These are phyloP conservation scores for Halcyon chelicuti DNA, from an alignment of 2,797 vertebrate species.

Conservation along the genomic window DNA sequence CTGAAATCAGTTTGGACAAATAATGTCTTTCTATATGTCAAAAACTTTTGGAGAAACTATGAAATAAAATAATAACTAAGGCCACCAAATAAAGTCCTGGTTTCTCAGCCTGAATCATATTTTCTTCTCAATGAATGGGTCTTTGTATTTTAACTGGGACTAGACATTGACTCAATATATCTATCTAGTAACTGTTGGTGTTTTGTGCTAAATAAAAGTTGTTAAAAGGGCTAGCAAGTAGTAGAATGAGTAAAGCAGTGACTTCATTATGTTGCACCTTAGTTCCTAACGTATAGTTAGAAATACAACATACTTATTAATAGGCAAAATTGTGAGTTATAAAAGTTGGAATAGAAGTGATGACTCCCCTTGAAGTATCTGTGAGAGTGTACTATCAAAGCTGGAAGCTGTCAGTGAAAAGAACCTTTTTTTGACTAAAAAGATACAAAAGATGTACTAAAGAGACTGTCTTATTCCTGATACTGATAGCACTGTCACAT, in stretches of 20 bases:
- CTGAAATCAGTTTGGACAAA: background rate
- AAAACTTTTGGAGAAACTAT: background rate
- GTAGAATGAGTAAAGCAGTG: background rate
- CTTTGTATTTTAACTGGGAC: background rate
- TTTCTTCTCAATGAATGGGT: background rate
- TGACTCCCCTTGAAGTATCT: background rate
- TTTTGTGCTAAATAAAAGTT: background rate
- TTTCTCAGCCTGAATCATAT: background rate
- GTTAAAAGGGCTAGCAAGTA: background rate
- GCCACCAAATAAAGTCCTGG: background rate
- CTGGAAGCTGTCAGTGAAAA: background rate
- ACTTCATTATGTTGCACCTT: background rate
- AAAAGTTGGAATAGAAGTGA: background rate
- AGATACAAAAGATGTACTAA: constrained; percentile 6
- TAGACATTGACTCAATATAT: background rate
- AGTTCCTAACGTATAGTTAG: background rate
- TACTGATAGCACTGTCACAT: constrained; percentile 39
- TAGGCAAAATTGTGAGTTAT: background rate
- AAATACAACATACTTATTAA: background rate
- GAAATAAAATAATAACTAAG: background rate
- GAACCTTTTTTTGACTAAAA: background rate
- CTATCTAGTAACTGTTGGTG: background rate
- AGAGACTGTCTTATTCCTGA: constrained; percentile 10
- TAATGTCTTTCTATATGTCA: background rate
- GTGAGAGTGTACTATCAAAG: background rate